Percentiles rank a stretch among this genome's conserved stretches.
phyloP scores from a whole-genome alignment of 1,140 invertebrate genomes.

The Zaprionus vittiger region DNA sequence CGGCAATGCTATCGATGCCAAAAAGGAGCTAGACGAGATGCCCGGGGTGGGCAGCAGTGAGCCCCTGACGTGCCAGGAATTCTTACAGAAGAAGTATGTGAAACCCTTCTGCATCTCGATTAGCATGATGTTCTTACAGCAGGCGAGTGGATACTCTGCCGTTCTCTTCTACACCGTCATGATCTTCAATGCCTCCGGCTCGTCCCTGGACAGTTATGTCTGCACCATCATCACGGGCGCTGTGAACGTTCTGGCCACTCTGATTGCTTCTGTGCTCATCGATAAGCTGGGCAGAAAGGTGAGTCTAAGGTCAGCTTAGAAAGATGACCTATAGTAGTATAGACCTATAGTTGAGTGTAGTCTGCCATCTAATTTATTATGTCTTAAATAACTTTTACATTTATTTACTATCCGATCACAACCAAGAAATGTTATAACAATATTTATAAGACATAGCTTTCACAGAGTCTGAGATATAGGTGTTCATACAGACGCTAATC shows the following conservation, averaged over 20 bases:
- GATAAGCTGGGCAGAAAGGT: conserved; percentile 19
- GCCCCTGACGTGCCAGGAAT: neutral
- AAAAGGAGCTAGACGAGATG: neutral
- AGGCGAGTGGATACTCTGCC: conserved; percentile 94
- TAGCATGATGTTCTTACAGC: conserved; percentile 6
- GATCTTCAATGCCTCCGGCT: conserved; percentile 92
- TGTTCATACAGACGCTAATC: no score
- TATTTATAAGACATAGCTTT: neutral
- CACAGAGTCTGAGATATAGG: no score
- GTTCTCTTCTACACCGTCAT: conserved; percentile 95
- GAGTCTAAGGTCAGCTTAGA: neutral
- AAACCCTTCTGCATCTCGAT: conserved; percentile 1
- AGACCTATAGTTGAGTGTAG: no score
- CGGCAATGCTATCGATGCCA: neutral
- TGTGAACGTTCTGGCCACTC: conserved; percentile 10
- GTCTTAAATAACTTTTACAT: no score
- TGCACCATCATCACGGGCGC: conserved; percentile 76
- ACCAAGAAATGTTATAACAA: neutral
- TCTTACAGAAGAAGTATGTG: neutral
- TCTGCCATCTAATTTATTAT: no score
- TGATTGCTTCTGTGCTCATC: neutral
- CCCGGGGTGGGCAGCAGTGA: no score
- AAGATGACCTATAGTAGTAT: no score
- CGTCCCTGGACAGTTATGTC: conserved; percentile 89
- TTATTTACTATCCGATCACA: no score